Percentiles rank a stretch among this genome's conserved stretches.
These are phyloP conservation scores for Apoderus coryli DNA, from an alignment of 2,888 invertebrate genomes.

Conservation along the genomic window DNA sequence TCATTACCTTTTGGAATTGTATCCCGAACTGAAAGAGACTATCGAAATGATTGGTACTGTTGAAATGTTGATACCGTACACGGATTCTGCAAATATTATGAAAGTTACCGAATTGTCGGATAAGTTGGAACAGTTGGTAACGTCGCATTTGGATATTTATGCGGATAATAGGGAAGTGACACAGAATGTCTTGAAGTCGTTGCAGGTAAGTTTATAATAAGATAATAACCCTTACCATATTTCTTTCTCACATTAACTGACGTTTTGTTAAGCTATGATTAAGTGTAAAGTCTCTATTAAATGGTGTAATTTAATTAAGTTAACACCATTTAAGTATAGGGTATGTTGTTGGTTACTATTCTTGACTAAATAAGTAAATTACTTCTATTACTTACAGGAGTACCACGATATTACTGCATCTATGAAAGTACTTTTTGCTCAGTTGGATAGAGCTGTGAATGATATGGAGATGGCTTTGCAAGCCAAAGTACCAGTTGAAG, in stretches of 20 bases:
- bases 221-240: too few relatives aligned
- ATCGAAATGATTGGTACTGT: conserved; percentile 29
- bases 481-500: too few relatives aligned
- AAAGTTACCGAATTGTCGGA: conserved; percentile 32
- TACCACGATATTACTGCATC: conserved; percentile 36
- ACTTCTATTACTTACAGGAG: too few relatives aligned
- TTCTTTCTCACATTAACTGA: too few relatives aligned
- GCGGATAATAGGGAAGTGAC: conserved; percentile 30
- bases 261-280: too few relatives aligned
- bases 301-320: too few relatives aligned
- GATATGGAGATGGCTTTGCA: conserved; percentile 32
- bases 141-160: conserved; percentile 30
- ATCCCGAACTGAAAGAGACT: conserved; percentile 33
- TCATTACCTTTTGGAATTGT: conserved; percentile 34
- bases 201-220: too few relatives aligned
- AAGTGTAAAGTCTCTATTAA: too few relatives aligned
- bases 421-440: conserved; percentile 34
- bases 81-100: conserved; percentile 32
- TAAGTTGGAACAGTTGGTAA: conserved; percentile 31
- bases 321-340: too few relatives aligned
- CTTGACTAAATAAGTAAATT: too few relatives aligned
- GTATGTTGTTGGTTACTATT: too few relatives aligned
- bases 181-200: conserved; percentile 29
- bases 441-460: conserved; percentile 32
- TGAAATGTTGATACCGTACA: conserved; percentile 29